Evolutionary conservation across 2,113 vertebrate genomes (phyloP).

Genomic region (Cyphomyrus discorhynchus): DNA sequence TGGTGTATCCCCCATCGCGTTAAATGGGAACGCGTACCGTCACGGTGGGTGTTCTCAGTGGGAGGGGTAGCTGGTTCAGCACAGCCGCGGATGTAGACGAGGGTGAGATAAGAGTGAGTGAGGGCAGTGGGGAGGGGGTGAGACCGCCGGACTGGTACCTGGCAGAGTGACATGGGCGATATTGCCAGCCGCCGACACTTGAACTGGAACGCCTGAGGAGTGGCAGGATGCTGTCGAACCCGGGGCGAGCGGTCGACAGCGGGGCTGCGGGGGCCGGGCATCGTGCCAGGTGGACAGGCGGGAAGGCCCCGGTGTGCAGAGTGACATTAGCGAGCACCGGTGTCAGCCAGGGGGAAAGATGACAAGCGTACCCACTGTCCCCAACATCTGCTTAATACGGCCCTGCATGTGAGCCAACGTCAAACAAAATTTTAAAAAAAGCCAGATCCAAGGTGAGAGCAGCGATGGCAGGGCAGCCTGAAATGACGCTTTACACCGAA

Average conservation of each 20-base stretch:
- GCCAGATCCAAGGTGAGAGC: constrained; percentile 34
- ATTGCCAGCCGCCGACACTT: not conserved
- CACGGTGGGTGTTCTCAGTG: not conserved
- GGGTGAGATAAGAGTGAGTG: not conserved
- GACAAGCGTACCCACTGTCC: constrained; percentile 27
- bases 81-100: not conserved
- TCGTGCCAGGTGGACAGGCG: not conserved
- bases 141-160: constrained; percentile 27
- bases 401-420: constrained; percentile 31
- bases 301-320: constrained; percentile 23
- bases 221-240: not conserved
- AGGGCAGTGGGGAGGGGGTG: not conserved
- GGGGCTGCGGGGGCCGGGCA: not conserved
- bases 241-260: not conserved
- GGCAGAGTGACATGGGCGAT: constrained; percentile 43
- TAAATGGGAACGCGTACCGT: not conserved
- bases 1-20: no score
- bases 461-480: not conserved
- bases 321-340: constrained; percentile 24
- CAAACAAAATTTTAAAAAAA: constrained; percentile 12
- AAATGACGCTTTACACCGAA: not conserved
- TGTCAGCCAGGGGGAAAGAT: constrained; percentile 26
- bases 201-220: not conserved
- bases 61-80: constrained; percentile 9
- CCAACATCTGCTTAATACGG: constrained; percentile 37